These are phyloP conservation scores for Lycia hirtaria DNA, from an alignment of 2,888 invertebrate genomes.

Conservation along the genomic window DNA sequence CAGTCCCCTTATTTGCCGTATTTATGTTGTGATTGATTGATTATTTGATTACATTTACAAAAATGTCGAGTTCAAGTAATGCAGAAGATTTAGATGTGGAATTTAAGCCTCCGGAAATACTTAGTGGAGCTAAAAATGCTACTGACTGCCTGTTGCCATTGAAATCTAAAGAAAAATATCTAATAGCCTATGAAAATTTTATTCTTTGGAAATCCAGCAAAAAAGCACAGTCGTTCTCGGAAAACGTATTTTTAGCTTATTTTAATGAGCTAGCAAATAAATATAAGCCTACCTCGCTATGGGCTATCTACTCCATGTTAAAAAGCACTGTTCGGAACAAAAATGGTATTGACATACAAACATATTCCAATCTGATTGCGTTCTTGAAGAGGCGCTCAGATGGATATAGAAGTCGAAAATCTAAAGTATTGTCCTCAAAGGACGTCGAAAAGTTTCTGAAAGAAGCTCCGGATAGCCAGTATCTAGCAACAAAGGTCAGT, in stretches of 20 bases:
- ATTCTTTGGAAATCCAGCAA: constrained; percentile 25
- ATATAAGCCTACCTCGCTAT: constrained; percentile 29
- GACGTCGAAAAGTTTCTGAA: constrained; percentile 37
- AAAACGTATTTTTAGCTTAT: constrained; percentile 34
- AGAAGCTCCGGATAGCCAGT: constrained; percentile 35
- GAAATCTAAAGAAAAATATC: constrained; percentile 26
- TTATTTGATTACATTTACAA: too few species aligned
- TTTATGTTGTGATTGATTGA: too few species aligned
- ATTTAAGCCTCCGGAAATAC: too few species aligned
- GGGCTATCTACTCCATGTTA: constrained; percentile 37
- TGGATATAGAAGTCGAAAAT: constrained; percentile 30
- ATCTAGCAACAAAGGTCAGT: constrained; percentile 32
- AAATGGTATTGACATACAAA: constrained; percentile 30
- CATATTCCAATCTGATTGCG: constrained; percentile 25
- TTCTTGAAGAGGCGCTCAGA: constrained; percentile 30
- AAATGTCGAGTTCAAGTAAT: too few species aligned
- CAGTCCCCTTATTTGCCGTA: too few species aligned
- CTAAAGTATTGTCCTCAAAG: constrained; percentile 31
- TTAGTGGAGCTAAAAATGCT: too few species aligned
- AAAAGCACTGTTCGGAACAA: constrained; percentile 32
- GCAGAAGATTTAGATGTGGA: too few species aligned
- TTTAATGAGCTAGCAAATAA: constrained; percentile 30
- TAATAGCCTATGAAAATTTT: constrained; percentile 21
- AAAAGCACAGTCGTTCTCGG: constrained; percentile 26
- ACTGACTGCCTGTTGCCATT: too few species aligned